phyloP scores from a whole-genome alignment of 2,113 vertebrate species.

The Rhinolophus sinicus region DNA sequence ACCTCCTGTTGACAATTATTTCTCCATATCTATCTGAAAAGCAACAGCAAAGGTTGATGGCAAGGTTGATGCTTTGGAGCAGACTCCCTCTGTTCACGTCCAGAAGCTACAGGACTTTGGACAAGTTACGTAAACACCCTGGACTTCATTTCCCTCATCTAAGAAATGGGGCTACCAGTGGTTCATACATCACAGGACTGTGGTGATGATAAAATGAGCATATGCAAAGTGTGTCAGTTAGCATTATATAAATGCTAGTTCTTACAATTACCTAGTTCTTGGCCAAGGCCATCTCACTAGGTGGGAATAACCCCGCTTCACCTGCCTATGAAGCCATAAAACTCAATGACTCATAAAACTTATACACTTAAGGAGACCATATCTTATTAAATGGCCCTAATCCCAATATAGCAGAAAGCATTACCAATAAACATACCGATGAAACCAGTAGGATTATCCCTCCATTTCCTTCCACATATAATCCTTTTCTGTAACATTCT shows the following conservation, averaged over 20 bases:
- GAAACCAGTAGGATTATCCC: not conserved
- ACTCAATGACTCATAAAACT: conserved; percentile 36
- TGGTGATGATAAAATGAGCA: not conserved
- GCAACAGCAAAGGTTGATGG: not conserved
- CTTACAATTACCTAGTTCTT: not conserved
- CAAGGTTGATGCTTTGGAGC: not conserved
- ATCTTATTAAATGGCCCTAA: not conserved
- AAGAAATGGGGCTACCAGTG: not conserved
- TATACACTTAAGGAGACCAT: not conserved
- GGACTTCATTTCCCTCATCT: not conserved
- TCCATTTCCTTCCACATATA: not conserved
- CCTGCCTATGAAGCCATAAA: conserved; percentile 24
- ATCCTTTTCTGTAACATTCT: not conserved
- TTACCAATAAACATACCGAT: not conserved
- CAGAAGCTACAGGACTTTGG: not conserved
- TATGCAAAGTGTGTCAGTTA: not conserved
- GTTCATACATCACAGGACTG: not conserved
- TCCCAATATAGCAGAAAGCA: not conserved
- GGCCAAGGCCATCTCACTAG: conserved; percentile 5
- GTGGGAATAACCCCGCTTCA: conserved; percentile 27
- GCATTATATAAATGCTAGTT: not conserved
- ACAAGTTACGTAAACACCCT: not conserved
- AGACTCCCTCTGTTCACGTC: not conserved
- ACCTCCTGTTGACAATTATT: not conserved
- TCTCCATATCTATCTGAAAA: not conserved